Evolutionary conservation across 2,888 invertebrate species (phyloP).

Genomic region (Lordiphosa fenestrarum): DNA sequence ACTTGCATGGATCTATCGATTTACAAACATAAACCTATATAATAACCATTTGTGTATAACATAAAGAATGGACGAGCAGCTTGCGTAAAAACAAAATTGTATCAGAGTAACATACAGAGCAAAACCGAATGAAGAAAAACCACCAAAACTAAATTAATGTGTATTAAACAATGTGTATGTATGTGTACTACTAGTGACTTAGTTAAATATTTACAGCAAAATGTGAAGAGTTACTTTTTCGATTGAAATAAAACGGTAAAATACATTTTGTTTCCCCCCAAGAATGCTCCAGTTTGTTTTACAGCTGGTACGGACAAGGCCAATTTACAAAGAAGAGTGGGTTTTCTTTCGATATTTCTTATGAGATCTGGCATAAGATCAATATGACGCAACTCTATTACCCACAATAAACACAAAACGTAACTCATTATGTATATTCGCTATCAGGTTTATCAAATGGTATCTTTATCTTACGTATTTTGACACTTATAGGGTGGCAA

Average conservation of each 20-base stretch:
- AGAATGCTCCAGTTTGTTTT: background rate
- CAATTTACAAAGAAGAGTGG: too few species aligned
- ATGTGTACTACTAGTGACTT: conserved; percentile 46
- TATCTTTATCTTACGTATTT: conserved; percentile 52
- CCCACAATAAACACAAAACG: background rate
- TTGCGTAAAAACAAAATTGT: conserved; percentile 27
- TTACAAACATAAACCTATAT: conserved; percentile 35
- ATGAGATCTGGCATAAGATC: background rate
- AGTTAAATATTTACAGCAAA: conserved; percentile 61
- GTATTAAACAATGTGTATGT: conserved; percentile 56
- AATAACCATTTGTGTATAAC: conserved; percentile 48
- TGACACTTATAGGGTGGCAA: conserved; percentile 32
- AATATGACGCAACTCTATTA: background rate
- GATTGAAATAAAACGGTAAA: conserved; percentile 53
- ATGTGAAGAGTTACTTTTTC: conserved; percentile 60
- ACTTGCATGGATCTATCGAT: conserved; percentile 40
- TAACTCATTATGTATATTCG: conserved; percentile 14
- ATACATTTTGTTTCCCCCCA: conserved; percentile 48
- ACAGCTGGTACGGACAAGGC: too few species aligned
- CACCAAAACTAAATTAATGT: conserved; percentile 70
- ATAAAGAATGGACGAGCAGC: conserved; percentile 13
- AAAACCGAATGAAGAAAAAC: conserved; percentile 38
- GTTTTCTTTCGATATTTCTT: too few species aligned
- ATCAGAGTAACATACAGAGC: conserved; percentile 39
- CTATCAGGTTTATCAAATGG: conserved; percentile 24